phyloP scores from a whole-genome alignment of 2,888 invertebrate genomes.

The Ichneumoninae sp. region DNA sequence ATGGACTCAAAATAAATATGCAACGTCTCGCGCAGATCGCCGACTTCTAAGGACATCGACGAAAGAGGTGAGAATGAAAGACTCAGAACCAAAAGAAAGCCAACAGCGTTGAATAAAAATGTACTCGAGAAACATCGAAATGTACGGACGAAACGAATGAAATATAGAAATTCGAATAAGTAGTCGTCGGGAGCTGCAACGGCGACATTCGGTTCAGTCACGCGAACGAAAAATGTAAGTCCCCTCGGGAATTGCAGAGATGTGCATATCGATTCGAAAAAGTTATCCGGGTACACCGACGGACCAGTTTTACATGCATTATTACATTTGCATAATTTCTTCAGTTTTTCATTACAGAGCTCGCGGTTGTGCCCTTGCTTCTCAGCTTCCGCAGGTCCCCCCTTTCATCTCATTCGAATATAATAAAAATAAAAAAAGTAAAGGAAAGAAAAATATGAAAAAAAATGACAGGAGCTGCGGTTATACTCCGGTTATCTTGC shows the following conservation, averaged over 20 bases:
- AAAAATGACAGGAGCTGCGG: conserved; percentile 17
- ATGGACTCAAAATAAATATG: background rate
- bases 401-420: conserved; percentile 17
- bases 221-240: background rate
- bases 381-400: background rate
- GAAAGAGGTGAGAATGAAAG: background rate
- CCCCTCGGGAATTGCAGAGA: conserved; percentile 13
- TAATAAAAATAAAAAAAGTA: conserved; percentile 9
- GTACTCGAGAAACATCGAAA: background rate
- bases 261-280: conserved; percentile 73
- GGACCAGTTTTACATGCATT: conserved; percentile 75
- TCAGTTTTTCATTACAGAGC: conserved; percentile 75
- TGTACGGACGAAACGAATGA: background rate
- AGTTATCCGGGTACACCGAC: conserved; percentile 66
- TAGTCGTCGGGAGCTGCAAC: background rate
- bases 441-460: background rate
- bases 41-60: background rate
- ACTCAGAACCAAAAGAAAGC: background rate
- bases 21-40: background rate
- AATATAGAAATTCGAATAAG: conserved; percentile 4
- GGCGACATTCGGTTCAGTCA: background rate
- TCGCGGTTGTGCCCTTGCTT: conserved; percentile 28
- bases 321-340: conserved; percentile 79
- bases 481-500: conserved; percentile 59
- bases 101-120: background rate